These are phyloP conservation scores for Apostichopus parvimensis DNA, from an alignment of 35 echinoderm and acorn worm species.

Conservation along the genomic window DNA sequence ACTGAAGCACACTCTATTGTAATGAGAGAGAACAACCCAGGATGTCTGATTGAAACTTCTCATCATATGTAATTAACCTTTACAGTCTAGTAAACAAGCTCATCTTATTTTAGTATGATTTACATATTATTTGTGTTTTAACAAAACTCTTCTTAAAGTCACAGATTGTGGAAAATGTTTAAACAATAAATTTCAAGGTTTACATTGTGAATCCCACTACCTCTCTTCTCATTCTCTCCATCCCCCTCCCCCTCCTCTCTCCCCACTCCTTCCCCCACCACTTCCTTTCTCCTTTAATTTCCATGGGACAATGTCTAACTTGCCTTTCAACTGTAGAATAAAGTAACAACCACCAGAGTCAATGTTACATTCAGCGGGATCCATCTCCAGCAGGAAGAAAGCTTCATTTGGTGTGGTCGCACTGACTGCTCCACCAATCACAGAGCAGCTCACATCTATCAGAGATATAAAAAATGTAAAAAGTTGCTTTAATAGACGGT, in stretches of 20 bases:
- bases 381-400: background rate
- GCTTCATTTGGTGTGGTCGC: background rate
- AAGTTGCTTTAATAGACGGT: too few species aligned
- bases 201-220: background rate
- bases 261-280: background rate
- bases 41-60: too few species aligned
- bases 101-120: too few species aligned
- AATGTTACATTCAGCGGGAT: background rate
- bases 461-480: too few species aligned
- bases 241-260: background rate
- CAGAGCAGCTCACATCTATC: background rate
- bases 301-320: background rate
- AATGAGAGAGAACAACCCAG: too few species aligned
- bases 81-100: too few species aligned
- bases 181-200: too few species aligned
- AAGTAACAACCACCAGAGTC: background rate
- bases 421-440: slow-evolving; percentile 10
- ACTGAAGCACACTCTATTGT: too few species aligned
- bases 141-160: too few species aligned
- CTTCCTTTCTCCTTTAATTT: background rate
- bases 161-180: too few species aligned
- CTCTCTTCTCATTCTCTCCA: background rate
- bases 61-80: too few species aligned
- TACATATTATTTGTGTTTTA: too few species aligned
- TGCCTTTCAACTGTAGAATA: background rate